These are phyloP conservation scores for Liodrosophila aerea DNA, from an alignment of 2,888 invertebrate genomes.

Conservation along the genomic window DNA sequence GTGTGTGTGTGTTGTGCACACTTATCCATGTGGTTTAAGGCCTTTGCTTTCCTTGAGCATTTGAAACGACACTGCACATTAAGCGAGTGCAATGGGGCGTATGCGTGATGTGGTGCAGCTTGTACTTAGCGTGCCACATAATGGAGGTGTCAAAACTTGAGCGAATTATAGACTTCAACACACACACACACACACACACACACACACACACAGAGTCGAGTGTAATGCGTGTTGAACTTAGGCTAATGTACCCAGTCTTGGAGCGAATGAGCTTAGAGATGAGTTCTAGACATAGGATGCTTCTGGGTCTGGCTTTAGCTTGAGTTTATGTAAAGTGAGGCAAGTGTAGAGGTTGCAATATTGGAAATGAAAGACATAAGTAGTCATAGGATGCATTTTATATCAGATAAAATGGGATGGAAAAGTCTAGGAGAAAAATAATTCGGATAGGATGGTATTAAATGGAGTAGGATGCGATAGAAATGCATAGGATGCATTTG, in stretches of 20 bases:
- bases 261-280: too few species aligned
- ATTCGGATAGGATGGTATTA: not conserved
- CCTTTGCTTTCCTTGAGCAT: constrained; percentile 46
- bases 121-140: constrained; percentile 22
- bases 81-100: constrained; percentile 52
- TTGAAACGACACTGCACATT: constrained; percentile 12
- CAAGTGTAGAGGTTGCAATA: too few species aligned
- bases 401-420: too few species aligned
- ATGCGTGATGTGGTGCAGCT: constrained; percentile 51
- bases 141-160: constrained; percentile 21
- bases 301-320: too few species aligned
- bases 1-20: constrained; percentile 18
- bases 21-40: constrained; percentile 71
- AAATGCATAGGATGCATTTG: not conserved
- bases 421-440: too few species aligned
- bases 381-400: too few species aligned
- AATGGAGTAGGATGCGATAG: not conserved
- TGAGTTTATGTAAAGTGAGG: too few species aligned
- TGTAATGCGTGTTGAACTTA: not conserved
- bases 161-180: constrained; percentile 13
- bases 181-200: constrained; percentile 4
- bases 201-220: too few species aligned
- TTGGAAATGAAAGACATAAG: too few species aligned
- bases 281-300: too few species aligned
- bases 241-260: too few species aligned